Percentiles rank a stretch among this genome's conserved stretches.
phyloP scores from a whole-genome alignment of 1,140 invertebrate genomes.

The Zaprionus davidi region DNA sequence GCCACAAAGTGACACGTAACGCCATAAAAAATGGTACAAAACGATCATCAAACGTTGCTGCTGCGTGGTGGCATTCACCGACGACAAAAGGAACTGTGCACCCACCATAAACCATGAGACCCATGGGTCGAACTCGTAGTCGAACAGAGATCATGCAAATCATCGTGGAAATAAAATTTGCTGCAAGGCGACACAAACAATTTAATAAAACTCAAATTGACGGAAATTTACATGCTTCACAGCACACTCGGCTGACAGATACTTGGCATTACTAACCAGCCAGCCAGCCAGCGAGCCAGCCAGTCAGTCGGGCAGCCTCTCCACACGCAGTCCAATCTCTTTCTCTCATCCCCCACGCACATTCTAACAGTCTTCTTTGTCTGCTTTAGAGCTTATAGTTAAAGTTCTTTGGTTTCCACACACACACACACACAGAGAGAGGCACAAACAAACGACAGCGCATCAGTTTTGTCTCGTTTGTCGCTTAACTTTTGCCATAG shows the following conservation, averaged over 20 bases:
- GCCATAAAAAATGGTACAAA: conserved; percentile 46
- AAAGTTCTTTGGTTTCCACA: conserved; percentile 53
- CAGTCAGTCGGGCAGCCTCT: background rate
- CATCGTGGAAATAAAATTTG: conserved; percentile 73
- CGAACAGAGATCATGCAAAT: conserved; percentile 71
- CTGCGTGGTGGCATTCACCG: conserved; percentile 29
- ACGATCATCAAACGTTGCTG: conserved; percentile 34
- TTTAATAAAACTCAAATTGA: conserved; percentile 78
- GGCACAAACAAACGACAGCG: conserved; percentile 1
- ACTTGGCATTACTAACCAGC: conserved; percentile 35
- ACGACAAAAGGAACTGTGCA: background rate
- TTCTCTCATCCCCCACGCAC: background rate
- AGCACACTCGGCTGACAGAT: conserved; percentile 46
- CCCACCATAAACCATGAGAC: conserved; percentile 14
- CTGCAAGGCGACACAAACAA: conserved; percentile 71
- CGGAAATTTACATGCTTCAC: conserved; percentile 72
- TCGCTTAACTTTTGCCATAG: conserved; percentile 60
- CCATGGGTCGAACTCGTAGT: background rate
- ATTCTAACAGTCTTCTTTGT: conserved; percentile 69
- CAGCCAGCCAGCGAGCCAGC: background rate
- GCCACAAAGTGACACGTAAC: conserved; percentile 36
- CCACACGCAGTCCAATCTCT: background rate
- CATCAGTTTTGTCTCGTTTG: conserved; percentile 40
- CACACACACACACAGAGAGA: background rate
- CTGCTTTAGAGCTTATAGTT: conserved; percentile 58